Evolutionary conservation across 1,140 invertebrate species (phyloP).

Genomic region (Drosophila sp.): DNA sequence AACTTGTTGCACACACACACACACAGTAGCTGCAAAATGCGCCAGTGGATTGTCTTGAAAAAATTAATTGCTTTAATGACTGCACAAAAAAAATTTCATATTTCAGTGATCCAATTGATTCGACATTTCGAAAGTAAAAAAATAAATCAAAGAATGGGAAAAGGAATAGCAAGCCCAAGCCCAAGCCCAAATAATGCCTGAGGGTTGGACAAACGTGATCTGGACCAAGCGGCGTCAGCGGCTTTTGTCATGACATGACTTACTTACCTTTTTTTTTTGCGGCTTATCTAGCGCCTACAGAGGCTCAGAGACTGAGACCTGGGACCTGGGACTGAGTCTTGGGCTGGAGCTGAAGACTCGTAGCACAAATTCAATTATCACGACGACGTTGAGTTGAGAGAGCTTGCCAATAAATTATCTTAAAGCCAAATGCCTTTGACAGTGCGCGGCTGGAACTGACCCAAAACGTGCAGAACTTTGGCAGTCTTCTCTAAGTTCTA

Average conservation of each 20-base stretch:
- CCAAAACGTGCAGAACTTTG: conserved; percentile 69
- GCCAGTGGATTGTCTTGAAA: conserved; percentile 18
- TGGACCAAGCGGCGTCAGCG: conserved; percentile 53
- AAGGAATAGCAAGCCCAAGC: conserved; percentile 15
- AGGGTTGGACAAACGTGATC: conserved; percentile 64
- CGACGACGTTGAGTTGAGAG: conserved; percentile 56
- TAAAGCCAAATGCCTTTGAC: conserved; percentile 77
- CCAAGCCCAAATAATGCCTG: conserved; percentile 29
- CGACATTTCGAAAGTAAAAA: conserved; percentile 66
- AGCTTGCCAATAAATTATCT: conserved; percentile 79
- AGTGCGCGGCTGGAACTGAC: conserved; percentile 65
- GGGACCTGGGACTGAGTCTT: conserved; percentile 23
- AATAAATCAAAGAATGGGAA: conserved; percentile 62
- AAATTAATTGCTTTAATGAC: conserved; percentile 66
- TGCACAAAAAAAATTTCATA: conserved; percentile 51
- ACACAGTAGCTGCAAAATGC: conserved; percentile 54
- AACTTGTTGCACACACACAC: conserved; percentile 54
- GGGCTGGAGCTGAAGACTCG: conserved; percentile 17
- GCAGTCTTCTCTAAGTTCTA: conserved; percentile 53
- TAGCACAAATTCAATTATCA: conserved; percentile 80
- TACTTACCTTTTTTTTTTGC: conserved; percentile 64
- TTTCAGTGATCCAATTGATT: conserved; percentile 28
- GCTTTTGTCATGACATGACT: conserved; percentile 79
- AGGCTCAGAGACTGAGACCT: conserved; percentile 6
- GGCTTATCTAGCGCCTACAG: conserved; percentile 74